Evolutionary conservation across 2,113 vertebrate genomes (phyloP).

Genomic region (Coptodon bakossiorum): DNA sequence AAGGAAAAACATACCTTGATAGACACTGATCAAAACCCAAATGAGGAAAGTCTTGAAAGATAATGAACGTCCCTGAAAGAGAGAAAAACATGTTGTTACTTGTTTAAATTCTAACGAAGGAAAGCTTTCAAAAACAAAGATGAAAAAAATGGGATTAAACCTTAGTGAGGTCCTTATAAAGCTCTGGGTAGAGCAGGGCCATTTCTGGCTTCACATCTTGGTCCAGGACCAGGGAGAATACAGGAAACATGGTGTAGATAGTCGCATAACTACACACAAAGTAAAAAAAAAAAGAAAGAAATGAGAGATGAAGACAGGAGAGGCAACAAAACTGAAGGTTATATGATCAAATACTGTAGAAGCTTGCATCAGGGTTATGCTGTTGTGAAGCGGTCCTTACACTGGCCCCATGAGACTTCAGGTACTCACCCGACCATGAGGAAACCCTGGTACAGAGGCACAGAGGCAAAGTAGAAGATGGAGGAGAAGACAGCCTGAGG

Average conservation of each 20-base stretch:
- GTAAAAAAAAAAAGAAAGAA: not conserved
- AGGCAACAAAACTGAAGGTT: not conserved
- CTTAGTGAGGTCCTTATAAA: constrained; percentile 99
- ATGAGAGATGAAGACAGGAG: not conserved
- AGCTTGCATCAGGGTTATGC: not conserved
- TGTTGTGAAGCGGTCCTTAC: not conserved
- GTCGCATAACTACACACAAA: constrained; percentile 84
- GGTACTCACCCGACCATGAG: constrained; percentile 93
- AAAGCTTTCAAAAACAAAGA: not conserved
- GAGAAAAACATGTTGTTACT: not conserved
- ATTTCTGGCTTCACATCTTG: constrained; percentile 96
- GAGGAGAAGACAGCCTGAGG: constrained; percentile 95
- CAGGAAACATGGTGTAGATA: constrained; percentile 98
- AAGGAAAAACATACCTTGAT: constrained; percentile 66
- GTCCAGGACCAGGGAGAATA: constrained; percentile 96
- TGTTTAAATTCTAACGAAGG: fast-evolving
- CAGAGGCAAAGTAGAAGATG: constrained; percentile 95
- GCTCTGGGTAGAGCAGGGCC: constrained; percentile 94
- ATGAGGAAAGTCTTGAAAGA: constrained; percentile 85
- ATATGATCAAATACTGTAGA: not conserved
- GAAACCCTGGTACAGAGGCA: constrained; percentile 97
- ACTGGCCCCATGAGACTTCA: not conserved
- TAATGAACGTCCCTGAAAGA: constrained; percentile 85
- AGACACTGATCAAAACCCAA: constrained; percentile 75
- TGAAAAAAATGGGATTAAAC: constrained; percentile 7